Percentiles rank a stretch among this genome's conserved stretches.
phyloP scores from a whole-genome alignment of 2,797 vertebrate genomes.

The Neosilurus mollespiculum region DNA sequence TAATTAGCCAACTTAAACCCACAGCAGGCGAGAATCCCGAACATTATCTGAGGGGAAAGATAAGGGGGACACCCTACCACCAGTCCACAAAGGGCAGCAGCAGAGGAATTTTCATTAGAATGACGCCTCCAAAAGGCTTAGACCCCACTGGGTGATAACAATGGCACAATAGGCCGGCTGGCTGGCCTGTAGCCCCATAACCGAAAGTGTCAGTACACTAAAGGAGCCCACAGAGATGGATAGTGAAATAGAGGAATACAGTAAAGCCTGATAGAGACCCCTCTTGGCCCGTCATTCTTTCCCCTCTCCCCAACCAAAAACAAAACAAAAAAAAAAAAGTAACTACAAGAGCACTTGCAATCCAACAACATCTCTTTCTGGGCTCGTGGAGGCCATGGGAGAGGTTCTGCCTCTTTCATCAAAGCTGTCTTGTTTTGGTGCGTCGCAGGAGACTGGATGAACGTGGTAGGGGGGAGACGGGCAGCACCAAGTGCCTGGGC shows the following conservation, averaged over 20 bases:
- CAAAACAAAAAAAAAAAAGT: constrained; percentile 46
- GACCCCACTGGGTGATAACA: constrained; percentile 75
- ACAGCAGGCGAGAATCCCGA: constrained; percentile 73
- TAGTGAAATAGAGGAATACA: constrained; percentile 60
- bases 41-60: constrained; percentile 71
- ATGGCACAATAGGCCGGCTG: constrained; percentile 70
- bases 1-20: constrained; percentile 81
- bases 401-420: constrained; percentile 68
- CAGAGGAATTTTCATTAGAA: constrained; percentile 84
- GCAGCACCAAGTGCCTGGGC: constrained; percentile 67
- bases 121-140: constrained; percentile 71
- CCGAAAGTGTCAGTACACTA: constrained; percentile 68
- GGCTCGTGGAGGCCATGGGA: constrained; percentile 63
- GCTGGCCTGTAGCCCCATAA: constrained; percentile 70
- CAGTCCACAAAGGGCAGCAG: constrained; percentile 74
- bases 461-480: constrained; percentile 68
- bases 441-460: constrained; percentile 61
- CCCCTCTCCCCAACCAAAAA: constrained; percentile 53
- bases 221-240: constrained; percentile 61
- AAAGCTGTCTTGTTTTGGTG: constrained; percentile 71
- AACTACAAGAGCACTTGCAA: constrained; percentile 59
- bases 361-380: constrained; percentile 65
- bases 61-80: constrained; percentile 68
- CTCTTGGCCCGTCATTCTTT: constrained; percentile 36
- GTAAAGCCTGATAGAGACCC: constrained; percentile 56